Evolutionary conservation across 2,888 invertebrate genomes (phyloP).

Genomic region (Lithophane leautieri): DNA sequence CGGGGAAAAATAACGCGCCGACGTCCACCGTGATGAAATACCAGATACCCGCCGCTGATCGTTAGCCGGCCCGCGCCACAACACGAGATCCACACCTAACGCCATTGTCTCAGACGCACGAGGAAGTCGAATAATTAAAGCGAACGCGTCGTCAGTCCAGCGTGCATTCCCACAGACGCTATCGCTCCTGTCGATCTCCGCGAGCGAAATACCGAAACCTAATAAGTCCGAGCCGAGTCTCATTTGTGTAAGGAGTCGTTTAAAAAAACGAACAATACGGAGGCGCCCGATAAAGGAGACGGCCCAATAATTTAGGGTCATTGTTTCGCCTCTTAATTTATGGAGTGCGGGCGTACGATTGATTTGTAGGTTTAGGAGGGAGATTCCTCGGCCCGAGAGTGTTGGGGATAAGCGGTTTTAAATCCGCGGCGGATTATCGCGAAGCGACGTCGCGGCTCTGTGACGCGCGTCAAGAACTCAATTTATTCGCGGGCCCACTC

Average conservation of each 20-base stretch:
- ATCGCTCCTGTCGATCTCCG: conserved; percentile 86
- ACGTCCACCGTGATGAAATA: conserved; percentile 81
- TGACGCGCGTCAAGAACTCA: conserved; percentile 82
- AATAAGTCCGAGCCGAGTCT: conserved; percentile 88
- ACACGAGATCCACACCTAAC: conserved; percentile 75
- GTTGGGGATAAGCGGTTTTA: conserved; percentile 80
- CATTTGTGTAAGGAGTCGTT: conserved; percentile 88
- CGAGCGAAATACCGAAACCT: conserved; percentile 87
- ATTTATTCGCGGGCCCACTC: conserved; percentile 84
- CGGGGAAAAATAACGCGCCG: conserved; percentile 82
- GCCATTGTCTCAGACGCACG: conserved; percentile 78
- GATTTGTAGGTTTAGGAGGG: conserved; percentile 87
- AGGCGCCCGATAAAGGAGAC: conserved; percentile 85
- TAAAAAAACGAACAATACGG: conserved; percentile 85
- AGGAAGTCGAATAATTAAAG: conserved; percentile 86
- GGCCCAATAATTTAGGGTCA: conserved; percentile 90
- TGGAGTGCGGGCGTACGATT: conserved; percentile 88
- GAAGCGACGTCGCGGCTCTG: conserved; percentile 62
- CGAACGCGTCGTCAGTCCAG: conserved; percentile 69
- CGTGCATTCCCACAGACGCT: conserved; percentile 75
- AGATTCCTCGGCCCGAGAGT: conserved; percentile 78
- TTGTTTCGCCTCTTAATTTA: conserved; percentile 89
- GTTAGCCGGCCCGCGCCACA: conserved; percentile 65
- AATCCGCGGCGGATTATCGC: conserved; percentile 70
- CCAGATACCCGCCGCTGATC: conserved; percentile 77